Base-by-base conservation (phyloP, 2,113 vertebrate species). In the Craseonycteris thonglongyai region DNA sequence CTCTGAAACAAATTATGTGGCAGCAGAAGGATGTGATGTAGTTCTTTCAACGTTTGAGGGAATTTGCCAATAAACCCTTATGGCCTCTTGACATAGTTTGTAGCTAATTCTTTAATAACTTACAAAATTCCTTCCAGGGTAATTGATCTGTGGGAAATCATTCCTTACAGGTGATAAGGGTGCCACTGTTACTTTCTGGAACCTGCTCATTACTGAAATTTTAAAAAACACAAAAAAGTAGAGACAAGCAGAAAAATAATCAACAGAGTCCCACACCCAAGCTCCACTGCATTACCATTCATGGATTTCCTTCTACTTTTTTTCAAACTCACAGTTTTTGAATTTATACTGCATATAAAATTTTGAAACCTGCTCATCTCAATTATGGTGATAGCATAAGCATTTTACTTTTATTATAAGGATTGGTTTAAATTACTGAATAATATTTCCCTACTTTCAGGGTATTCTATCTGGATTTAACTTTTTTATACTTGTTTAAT, bases 131-230 rank as follows among this genome's bases (percentile, higher is more conserved):
- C 35, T 76, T 90, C 80, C 40, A 30, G 65, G 35, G 85, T 90
- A 71, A 93, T 69, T 93, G 90, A 90, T 96, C 76, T 92, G 22
- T 80, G 26, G 63, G 45, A 95, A 96, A 88, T 88, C 59, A 90
- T 95, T 90, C 54, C 51, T 88, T 95, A 76, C 28, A 54, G 49
- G 47, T 97, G 69, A 86, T 95, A 90, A 91, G 42, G 13, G 28
- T 89, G 16, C 88, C 90, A 66, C n/a, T 49, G 26, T 95, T 96
- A 90, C 80, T 80, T 88, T 95, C 72, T 96, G n/a, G 38, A 87
- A 86, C 68, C 69, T 87, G 47, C 42, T 96, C 47, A 72, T 94
- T 92, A 88, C 1, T 88, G 66, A 91, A 95, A 92, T 91, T 38
- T 90, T 87, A 58, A 35, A 83, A 84, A 88, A 63, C 49, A 81